Base-by-base conservation (phyloP, 2,113 vertebrate genomes). In the Labrus mixtus region DNA sequence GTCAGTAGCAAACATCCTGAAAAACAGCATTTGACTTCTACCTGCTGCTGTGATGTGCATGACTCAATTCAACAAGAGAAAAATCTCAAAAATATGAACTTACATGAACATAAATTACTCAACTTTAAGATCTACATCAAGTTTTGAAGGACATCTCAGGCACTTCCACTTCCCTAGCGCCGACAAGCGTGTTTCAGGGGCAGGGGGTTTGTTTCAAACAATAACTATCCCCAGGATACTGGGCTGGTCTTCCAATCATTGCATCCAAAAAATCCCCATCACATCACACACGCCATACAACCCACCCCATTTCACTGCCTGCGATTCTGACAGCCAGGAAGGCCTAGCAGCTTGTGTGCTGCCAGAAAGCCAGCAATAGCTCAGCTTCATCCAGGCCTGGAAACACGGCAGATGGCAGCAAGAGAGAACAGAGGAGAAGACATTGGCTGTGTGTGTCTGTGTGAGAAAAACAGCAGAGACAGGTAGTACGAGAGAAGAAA, bases 321-420 rank as follows among this genome's bases (percentile, higher is more conserved):
- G 76, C 75, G 85, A 59, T 85, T 80, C 46, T 69, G 82, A 87
- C 82, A 84, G 82, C 79, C 85, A 90, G 78, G 67, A 73, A 87
- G 79, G 76, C 77, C 87, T 71, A 60, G 87, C 80, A 60, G 87
- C 80, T 68, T 9, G 68, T 59, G 54, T 64, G 68, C 79, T 87
- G 75, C 83, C 86, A 81, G 77, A 71, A 87, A 81, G 82, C 70
- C 81, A 89, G 78, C 86, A 85, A 88, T 79, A 87, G 83, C 82
- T 83, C 83, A 77, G 86, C 70, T 82, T 83, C 82, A 88, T 89
- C 88, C 81, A 92, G 85, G 68, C 76, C 64, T 83, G 79, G 89
- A 91, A 88, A 85, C 79, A 88, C 81, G 89, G 90, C 90, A 93
- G 91, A 89, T 89, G 88, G 83, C 58, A 50, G 76, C 71, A 78